Evolutionary conservation across 2,797 vertebrate species (phyloP).

Genomic region (Botia almorhae): DNA sequence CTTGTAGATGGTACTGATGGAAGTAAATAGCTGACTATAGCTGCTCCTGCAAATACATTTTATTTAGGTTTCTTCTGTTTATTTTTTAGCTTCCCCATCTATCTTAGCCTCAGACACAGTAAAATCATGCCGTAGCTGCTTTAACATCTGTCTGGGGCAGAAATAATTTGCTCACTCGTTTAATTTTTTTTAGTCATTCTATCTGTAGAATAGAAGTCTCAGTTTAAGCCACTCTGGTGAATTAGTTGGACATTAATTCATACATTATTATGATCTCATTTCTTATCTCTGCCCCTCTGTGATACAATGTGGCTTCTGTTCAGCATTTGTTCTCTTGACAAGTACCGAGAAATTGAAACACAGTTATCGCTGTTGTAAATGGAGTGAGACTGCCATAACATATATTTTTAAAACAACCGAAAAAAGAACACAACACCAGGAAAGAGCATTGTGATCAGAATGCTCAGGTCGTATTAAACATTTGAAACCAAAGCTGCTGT

Average conservation of each 20-base stretch:
- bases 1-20: slow-evolving; percentile 32
- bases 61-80: not conserved
- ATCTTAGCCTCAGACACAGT: slow-evolving; percentile 26
- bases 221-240: not conserved
- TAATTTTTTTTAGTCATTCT: not conserved
- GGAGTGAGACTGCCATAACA: not conserved
- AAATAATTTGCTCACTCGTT: slow-evolving; percentile 23
- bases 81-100: not conserved
- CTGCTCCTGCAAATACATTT: not conserved
- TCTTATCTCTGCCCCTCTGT: slow-evolving; percentile 3
- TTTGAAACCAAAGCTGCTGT: not conserved
- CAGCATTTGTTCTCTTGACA: slow-evolving; percentile 33
- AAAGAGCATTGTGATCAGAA: not conserved
- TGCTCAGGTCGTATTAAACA: not conserved
- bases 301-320: slow-evolving; percentile 24
- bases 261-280: slow-evolving; percentile 36
- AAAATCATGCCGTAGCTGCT: slow-evolving; percentile 16
- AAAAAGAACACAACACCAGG: not conserved
- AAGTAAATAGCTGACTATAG: slow-evolving; percentile 35
- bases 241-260: slow-evolving; percentile 12
- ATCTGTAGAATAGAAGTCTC: slow-evolving; percentile 14
- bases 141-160: slow-evolving; percentile 27
- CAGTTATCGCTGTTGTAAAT: not conserved
- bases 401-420: slow-evolving; percentile 6
- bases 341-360: slow-evolving; percentile 23